Evolutionary conservation across 1,140 invertebrate genomes (phyloP), one percentile per base, ranked within the genome.

Genomic region (Maconellicoccus hirsutus): DNA sequence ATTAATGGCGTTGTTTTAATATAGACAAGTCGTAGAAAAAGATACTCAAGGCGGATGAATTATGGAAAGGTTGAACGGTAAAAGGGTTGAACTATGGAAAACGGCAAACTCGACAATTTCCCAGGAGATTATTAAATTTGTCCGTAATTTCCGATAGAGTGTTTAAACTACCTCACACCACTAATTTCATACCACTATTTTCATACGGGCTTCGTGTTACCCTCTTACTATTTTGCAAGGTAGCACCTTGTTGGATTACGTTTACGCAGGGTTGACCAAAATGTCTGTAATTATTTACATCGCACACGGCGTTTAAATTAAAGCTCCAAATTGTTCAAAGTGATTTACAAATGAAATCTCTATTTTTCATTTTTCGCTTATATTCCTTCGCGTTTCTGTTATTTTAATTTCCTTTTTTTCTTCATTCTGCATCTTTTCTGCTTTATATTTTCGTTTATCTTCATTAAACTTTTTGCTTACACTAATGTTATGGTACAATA

Each of bases 141-240:
- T 66, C 25, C 61, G 61, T 66, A 66, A 66, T 66, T 66, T 66
- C 61, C 61, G 61, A 66, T 66, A 66, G 42, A 52, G 61, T 66
- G 61, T 66, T 66, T 26, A 66, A 66, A 66, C 61, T 14, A 66
- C 25, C 61, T 23, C 25, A 26, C 22, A 26, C 25, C 21, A 66
- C 22, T 66, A 66, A 26, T 26, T 66, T 25, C 61, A 10, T 66
- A 66, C 42, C n/a, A 52, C 42, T 52, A 66, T 66, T 66, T 23
- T 66, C 61, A 26, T 66, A 25, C 22, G 61, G 61, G 22, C 21
- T 26, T 66, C 19, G 22, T 66, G 19, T 16, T 26, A 66, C 61
- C 61, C 7, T 59, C 21, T 59, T 26, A 66, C 19, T 14, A 25
- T 66, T 66, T 66, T 66, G 10, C 25, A 52, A 52, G 42, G 42